Evolutionary conservation across 2,797 vertebrate genomes (phyloP).

Genomic region (Percopsis omiscomaycus): DNA sequence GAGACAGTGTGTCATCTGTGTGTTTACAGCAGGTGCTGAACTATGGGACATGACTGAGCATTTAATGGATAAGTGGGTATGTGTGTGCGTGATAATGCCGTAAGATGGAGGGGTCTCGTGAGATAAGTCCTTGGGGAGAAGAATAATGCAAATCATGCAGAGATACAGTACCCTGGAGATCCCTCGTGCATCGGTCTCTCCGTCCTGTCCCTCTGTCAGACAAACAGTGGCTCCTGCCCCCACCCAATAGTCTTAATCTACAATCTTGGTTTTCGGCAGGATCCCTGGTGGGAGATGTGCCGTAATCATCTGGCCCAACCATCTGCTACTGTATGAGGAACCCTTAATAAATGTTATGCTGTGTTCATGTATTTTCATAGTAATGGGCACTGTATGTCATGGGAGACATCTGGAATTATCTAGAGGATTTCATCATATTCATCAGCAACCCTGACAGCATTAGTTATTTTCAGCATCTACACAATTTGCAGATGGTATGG

Average conservation of each 20-base stretch:
- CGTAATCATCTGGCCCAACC: conserved; percentile 20
- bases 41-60: conserved; percentile 36
- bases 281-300: conserved; percentile 33
- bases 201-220: conserved; percentile 49
- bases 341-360: conserved; percentile 4
- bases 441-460: not conserved
- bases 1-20: conserved; percentile 56
- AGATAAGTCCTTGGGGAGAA: not conserved
- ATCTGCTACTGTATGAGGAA: conserved; percentile 9
- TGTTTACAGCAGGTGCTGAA: conserved; percentile 47
- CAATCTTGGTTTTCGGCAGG: conserved; percentile 60
- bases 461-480: conserved; percentile 9
- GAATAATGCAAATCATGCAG: not conserved
- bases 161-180: conserved; percentile 10
- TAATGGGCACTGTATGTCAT: conserved; percentile 12
- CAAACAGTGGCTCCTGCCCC: conserved; percentile 33
- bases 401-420: not conserved
- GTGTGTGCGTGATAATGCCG: conserved; percentile 2
- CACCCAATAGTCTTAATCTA: conserved; percentile 44
- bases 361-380: conserved; percentile 6
- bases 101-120: too few relatives aligned
- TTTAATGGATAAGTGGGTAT: conserved; percentile 12
- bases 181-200: conserved; percentile 49
- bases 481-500: conserved; percentile 13
- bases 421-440: not conserved